Evolutionary conservation across 1,140 invertebrate genomes (phyloP).

Genomic region (Hylyphantes graminicola): DNA sequence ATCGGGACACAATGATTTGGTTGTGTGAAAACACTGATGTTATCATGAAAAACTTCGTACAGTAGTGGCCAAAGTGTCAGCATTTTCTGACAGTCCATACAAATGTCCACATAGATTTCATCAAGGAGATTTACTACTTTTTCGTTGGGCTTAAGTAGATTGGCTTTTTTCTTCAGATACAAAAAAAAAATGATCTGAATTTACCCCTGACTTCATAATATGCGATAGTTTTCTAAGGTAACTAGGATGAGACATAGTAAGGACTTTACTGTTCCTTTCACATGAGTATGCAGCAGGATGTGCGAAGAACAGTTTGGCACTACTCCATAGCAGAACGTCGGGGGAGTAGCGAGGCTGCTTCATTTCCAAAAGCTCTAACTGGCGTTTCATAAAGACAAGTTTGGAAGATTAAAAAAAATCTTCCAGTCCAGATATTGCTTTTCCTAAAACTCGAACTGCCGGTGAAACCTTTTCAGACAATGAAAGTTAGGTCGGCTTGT

Average conservation of each 20-base stretch:
- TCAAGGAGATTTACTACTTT: neutral
- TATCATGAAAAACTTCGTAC: neutral
- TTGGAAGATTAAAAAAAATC: neutral
- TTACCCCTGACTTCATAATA: neutral
- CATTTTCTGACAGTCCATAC: neutral
- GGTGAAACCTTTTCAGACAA: neutral
- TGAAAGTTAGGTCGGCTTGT: neutral
- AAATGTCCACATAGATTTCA: constrained; percentile 1
- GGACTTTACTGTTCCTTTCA: neutral
- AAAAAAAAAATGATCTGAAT: neutral
- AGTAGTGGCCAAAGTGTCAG: neutral
- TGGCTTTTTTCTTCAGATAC: neutral
- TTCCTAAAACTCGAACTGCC: neutral
- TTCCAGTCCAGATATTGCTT: neutral
- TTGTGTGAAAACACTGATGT: constrained; percentile 6
- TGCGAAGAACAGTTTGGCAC: neutral
- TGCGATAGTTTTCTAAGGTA: neutral
- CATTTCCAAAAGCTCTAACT: neutral
- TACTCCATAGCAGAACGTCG: neutral
- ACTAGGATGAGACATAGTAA: neutral
- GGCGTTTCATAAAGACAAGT: neutral
- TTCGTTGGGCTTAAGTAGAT: neutral
- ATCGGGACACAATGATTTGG: neutral
- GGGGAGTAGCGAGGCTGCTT: neutral
- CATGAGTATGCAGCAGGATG: neutral